Evolutionary conservation across 1,140 invertebrate species (phyloP).

Genomic region (Heliconius eleuchia): DNA sequence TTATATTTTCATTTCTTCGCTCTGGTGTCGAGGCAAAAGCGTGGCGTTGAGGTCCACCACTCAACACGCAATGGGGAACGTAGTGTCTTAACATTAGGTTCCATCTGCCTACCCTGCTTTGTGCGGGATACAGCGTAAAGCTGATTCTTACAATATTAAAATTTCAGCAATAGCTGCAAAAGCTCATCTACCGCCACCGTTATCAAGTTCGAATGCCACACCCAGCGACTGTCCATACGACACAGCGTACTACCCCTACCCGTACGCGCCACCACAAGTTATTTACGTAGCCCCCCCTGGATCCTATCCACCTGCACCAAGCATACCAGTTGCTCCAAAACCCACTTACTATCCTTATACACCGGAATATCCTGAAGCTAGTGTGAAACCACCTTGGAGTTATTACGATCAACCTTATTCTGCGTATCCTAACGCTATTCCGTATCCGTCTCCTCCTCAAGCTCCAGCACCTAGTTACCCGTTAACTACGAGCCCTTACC

Average conservation of each 20-base stretch:
- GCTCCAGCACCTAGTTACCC: slow-evolving; percentile 10
- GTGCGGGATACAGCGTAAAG: too few species aligned
- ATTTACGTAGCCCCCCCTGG: slow-evolving; percentile 48
- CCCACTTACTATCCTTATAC: background rate
- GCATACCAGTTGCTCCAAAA: background rate
- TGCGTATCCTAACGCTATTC: slow-evolving; percentile 31
- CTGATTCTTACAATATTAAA: background rate
- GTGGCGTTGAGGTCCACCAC: too few species aligned
- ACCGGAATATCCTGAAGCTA: background rate
- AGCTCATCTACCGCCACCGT: slow-evolving; percentile 19
- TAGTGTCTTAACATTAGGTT: too few species aligned
- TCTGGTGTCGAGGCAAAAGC: too few species aligned
- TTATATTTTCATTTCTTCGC: too few species aligned
- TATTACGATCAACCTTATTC: slow-evolving; percentile 41
- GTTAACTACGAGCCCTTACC: background rate
- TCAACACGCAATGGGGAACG: too few species aligned
- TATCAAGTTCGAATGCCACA: slow-evolving; percentile 6
- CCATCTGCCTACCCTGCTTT: too few species aligned
- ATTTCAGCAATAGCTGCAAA: slow-evolving; percentile 16
- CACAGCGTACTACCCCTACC: slow-evolving; percentile 39
- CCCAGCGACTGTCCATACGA: slow-evolving; percentile 42
- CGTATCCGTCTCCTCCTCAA: slow-evolving; percentile 30
- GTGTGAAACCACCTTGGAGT: slow-evolving; percentile 31
- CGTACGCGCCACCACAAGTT: slow-evolving; percentile 48
- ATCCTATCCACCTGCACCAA: background rate